Conservation (phyloP, 2,888 invertebrate genomes). For the Himalopsyche japonica region DNA sequence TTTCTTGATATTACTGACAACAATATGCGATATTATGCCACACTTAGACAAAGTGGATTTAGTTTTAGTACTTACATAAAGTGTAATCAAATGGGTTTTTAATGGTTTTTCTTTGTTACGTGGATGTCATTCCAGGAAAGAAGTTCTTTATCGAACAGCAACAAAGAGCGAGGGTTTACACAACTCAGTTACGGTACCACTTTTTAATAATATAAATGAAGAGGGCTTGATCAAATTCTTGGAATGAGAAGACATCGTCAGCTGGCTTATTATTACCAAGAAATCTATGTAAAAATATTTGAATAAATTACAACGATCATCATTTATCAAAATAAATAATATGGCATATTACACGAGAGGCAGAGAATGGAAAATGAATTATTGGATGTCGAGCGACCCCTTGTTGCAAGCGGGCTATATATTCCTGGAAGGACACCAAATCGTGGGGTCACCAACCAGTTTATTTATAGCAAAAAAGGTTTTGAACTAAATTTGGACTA, state of each 20-base stretch:
- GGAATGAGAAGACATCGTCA: background rate
- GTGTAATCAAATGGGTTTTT: too few species aligned
- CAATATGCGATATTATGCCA: too few species aligned
- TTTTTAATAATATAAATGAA: too few species aligned
- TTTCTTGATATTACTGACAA: too few species aligned
- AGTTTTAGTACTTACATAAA: too few species aligned
- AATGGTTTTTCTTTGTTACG: too few species aligned
- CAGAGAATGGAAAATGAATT: background rate
- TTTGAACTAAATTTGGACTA: too few species aligned
- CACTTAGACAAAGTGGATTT: too few species aligned
- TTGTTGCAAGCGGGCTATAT: background rate
- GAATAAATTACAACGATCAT: background rate
- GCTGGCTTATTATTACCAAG: background rate
- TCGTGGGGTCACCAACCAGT: background rate
- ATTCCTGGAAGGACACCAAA: background rate
- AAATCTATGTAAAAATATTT: background rate
- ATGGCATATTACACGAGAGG: background rate
- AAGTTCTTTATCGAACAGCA: too few species aligned
- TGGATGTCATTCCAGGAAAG: too few species aligned
- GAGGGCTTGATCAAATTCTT: background rate
- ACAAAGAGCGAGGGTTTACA: too few species aligned
- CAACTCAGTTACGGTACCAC: too few species aligned
- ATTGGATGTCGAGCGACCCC: background rate
- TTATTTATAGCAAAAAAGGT: background rate
- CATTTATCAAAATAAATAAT: background rate